These are phyloP conservation scores for Rutpela maculata DNA, from an alignment of 2,888 invertebrate genomes.

Conservation along the genomic window DNA sequence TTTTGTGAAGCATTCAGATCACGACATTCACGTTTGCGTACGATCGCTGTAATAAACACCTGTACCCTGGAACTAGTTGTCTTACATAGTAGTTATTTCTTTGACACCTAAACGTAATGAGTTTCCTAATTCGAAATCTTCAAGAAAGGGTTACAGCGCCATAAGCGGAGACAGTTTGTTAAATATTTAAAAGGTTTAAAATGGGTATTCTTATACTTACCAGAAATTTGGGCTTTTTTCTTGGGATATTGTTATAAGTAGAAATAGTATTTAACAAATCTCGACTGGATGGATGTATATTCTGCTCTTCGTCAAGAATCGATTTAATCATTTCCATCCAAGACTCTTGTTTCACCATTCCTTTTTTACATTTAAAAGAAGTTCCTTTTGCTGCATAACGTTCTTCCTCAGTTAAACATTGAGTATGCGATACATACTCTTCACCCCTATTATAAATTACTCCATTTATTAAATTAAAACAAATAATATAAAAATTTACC, in stretches of 20 bases:
- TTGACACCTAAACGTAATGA: no score
- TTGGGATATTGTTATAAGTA: constrained; percentile 85
- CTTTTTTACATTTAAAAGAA: constrained; percentile 85
- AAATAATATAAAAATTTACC: constrained; percentile 74
- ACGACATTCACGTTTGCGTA: no score
- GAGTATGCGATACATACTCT: constrained; percentile 86
- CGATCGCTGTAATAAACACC: no score
- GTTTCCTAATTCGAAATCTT: no score
- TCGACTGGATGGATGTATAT: constrained; percentile 77
- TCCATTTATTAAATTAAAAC: not conserved
- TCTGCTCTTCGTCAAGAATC: constrained; percentile 78
- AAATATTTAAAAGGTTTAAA: no score
- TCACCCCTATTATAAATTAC: constrained; percentile 81
- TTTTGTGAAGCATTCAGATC: no score
- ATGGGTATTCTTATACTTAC: constrained; percentile 61
- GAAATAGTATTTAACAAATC: constrained; percentile 82
- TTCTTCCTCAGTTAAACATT: constrained; percentile 90
- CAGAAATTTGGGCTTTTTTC: constrained; percentile 89
- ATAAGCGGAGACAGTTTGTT: no score
- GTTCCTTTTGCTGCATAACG: constrained; percentile 92
- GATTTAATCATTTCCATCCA: constrained; percentile 86
- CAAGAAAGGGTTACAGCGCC: no score
- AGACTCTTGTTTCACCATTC: constrained; percentile 89
- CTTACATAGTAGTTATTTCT: no score
- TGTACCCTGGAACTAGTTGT: no score